Base-by-base conservation (phyloP, 2,113 vertebrate species). In the Gadus macrocephalus region DNA sequence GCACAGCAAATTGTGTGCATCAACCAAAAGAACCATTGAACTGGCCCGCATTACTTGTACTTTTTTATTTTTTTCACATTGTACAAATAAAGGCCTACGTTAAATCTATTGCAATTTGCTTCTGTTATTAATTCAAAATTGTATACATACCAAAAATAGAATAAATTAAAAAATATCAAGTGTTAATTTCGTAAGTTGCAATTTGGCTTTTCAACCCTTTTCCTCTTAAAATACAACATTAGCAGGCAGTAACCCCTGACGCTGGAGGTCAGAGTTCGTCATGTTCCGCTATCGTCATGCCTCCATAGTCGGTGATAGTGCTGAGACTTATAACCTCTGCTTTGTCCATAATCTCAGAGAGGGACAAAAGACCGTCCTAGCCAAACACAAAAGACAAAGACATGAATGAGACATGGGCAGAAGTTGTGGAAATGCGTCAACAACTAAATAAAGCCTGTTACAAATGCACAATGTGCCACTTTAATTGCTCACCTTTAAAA, bases 281-380 rank as follows among this genome's bases (percentile, higher is more conserved):
- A 4, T 90, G 91, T 1, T 63, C 79, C 0, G 75, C 77, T 56
- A 83, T 68, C 61, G 68, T 69, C 83, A 92, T 83, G n/a, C 62
- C 78, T 28, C 92, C 92, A 15, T 85, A 93, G 78, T 93, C 91
- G 0, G 91, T 92, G 61, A 93, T 81, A 53, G 86, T 90, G 78
- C 92, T 93, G 80, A 55, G 80, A 61, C 72, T 88, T 72, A 93
- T 71, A 66, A 35, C 72, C 15, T 89, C 86, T 20, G 80, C 4
- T 12, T 85, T 78, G 58, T 92, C 82, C n/a, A 91, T 65, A 56
- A 93, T 62, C 78, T 93, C 92, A 5, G 76, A 74, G 1, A 89
- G 69, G 7, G 79, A 83, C 14, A 93, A 82, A 5, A 6, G 86
- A 5, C 88, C 89, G 1, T 93, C 92, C 92, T 93, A 74, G 75